Percentiles rank a stretch among this genome's conserved stretches.
Conservation (phyloP, 2,888 invertebrate species). For the Nebria salina region DNA sequence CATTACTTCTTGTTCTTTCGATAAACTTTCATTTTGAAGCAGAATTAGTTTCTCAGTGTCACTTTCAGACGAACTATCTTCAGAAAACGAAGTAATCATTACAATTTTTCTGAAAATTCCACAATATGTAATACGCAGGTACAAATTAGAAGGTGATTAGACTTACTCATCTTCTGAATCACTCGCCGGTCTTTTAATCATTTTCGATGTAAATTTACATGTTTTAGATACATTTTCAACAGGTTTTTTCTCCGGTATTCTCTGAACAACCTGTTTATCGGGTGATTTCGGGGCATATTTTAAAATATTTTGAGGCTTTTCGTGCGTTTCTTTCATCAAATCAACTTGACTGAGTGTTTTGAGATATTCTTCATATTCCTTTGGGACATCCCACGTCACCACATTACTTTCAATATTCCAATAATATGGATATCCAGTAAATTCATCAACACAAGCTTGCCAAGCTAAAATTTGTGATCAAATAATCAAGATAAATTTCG, state of each 20-base stretch:
- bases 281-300: not conserved
- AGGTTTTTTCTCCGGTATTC: not conserved
- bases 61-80: constrained; percentile 61
- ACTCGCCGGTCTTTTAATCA: constrained; percentile 54
- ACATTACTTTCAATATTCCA: constrained; percentile 73
- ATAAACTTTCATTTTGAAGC: not conserved
- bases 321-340: constrained; percentile 9
- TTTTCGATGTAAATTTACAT: constrained; percentile 49
- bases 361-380: constrained; percentile 58
- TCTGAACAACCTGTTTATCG: constrained; percentile 3
- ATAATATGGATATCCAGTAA: constrained; percentile 71
- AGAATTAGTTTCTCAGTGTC: constrained; percentile 56
- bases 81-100: constrained; percentile 69
- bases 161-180: constrained; percentile 64
- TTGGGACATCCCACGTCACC: constrained; percentile 73
- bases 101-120: constrained; percentile 65
- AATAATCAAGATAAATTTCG: not conserved
- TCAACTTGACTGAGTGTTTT: constrained; percentile 8
- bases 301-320: not conserved
- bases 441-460: constrained; percentile 73
- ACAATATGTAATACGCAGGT: not conserved
- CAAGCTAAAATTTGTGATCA: constrained; percentile 63
- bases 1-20: constrained; percentile 12
- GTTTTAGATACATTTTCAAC: constrained; percentile 18
- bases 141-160: not conserved